These are phyloP conservation scores for Momotus momota DNA, from an alignment of 2,797 vertebrate genomes.

Conservation along the genomic window DNA sequence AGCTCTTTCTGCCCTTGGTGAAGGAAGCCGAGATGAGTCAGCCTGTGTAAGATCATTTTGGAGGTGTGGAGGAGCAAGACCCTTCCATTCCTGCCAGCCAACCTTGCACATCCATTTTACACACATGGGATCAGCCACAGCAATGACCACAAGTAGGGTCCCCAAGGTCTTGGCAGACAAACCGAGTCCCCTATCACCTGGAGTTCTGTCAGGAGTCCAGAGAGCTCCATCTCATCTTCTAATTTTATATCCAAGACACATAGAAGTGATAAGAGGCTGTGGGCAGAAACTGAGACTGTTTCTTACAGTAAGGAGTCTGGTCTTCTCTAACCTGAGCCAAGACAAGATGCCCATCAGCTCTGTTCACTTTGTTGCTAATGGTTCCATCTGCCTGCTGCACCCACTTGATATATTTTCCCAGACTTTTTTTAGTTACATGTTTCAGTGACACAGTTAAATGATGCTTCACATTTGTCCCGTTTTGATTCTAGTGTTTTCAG, in stretches of 20 bases:
- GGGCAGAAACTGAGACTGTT: not conserved
- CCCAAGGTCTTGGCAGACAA: not conserved
- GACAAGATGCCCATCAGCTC: not conserved
- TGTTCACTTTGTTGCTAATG: not conserved
- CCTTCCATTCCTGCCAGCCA: not conserved
- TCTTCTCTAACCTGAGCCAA: not conserved
- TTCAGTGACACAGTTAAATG: not conserved
- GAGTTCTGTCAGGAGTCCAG: not conserved
- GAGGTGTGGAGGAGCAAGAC: not conserved
- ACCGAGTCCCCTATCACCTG: not conserved
- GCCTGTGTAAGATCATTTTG: not conserved
- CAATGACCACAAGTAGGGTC: not conserved
- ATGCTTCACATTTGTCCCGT: not conserved
- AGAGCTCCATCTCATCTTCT: not conserved
- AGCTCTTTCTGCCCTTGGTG: not conserved
- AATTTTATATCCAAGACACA: not conserved
- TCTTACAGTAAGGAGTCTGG: not conserved
- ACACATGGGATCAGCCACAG: accelerated
- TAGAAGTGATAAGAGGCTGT: not conserved
- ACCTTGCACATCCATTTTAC: accelerated
- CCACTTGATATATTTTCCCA: not conserved
- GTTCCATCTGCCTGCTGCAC: not conserved
- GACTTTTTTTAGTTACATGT: not conserved
- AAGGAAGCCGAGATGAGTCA: not conserved
- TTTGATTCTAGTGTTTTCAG: not conserved